Evolutionary conservation across 2,113 vertebrate genomes (phyloP), one percentile per base, ranked within the genome.

Genomic region (Pedetes capensis): DNA sequence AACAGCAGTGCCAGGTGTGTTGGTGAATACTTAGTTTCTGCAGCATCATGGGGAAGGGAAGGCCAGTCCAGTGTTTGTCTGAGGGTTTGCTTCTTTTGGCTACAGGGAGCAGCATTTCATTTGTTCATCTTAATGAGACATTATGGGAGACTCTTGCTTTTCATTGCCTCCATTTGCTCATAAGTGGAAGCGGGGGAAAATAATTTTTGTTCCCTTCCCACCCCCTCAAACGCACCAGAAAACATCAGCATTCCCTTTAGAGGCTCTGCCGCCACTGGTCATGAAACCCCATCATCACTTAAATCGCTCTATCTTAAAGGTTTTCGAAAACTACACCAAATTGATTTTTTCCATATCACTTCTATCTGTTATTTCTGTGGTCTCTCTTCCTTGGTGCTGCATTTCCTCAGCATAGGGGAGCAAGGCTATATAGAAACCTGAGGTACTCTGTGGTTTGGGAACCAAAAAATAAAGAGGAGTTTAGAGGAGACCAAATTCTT

Each of bases 281-380:
- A 75, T 74, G 76, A 95, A 96, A 93, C 75, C 88, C 92, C 84
- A 90, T 95, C 87, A 93, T 96, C 95, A 76, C 84, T 95, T 85
- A 93, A 97, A 96, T 96, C 2, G 37, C 91, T 95, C 89, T 86
- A 5, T 95, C 95, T 96, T 93, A 96, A 96, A 97, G 95, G 95
- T 95, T 89, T 95, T 95, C 74, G 93, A 92, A 94, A 96, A 96
- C 72, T 4, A 93, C 92, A 95, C 69, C 81, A 92, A 82, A 95
- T 95, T 93, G 96, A 97, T 96, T 96, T 96, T 96, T 71, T 88
- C 92, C 87, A 1, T 80, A 93, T 93, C 92, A 57, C 76, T 83
- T 90, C 87, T 95, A 9, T 94, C 95, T 88, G 94, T 92, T 94
- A 83, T 96, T 95, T 95, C 90, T 95, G 92, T 37, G 84, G 92